Conservation (phyloP, 2,797 vertebrate genomes). For the Eutrigla gurnardus region DNA sequence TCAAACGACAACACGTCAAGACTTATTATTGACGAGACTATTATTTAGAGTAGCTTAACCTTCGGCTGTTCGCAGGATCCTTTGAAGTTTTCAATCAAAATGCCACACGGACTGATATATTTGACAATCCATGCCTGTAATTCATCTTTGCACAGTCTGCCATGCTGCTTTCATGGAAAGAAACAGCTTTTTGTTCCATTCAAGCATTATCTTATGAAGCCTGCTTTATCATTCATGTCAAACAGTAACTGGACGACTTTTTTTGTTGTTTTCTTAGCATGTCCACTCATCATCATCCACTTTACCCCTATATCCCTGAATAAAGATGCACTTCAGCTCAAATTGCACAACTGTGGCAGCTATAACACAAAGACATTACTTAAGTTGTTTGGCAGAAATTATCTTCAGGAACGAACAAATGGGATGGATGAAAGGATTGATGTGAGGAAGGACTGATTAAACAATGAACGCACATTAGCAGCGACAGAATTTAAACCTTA, state of each 20-base stretch:
- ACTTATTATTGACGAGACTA: too few species aligned
- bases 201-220: conserved; percentile 24
- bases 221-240: conserved; percentile 12
- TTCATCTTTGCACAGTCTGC: conserved; percentile 45
- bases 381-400: neutral
- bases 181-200: conserved; percentile 50
- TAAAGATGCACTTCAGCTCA: conserved; percentile 11
- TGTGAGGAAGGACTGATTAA: neutral
- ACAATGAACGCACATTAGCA: neutral
- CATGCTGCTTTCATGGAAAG: conserved; percentile 18
- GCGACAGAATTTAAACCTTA: neutral
- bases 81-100: conserved; percentile 61
- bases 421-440: neutral
- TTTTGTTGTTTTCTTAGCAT: conserved; percentile 2
- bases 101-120: conserved; percentile 44
- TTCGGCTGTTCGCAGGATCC: conserved; percentile 48
- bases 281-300: conserved; percentile 1
- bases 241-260: neutral
- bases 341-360: conserved; percentile 5
- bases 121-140: conserved; percentile 58
- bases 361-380: neutral
- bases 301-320: neutral
- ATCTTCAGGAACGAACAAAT: neutral
- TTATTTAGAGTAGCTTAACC: conserved; percentile 46
- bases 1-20: conserved; percentile 40